A percentile compares a stretch with the other conserved stretches of the same genome.
Evolutionary conservation across 2,797 vertebrate species (phyloP).

Genomic region (Myripristis jacobus): DNA sequence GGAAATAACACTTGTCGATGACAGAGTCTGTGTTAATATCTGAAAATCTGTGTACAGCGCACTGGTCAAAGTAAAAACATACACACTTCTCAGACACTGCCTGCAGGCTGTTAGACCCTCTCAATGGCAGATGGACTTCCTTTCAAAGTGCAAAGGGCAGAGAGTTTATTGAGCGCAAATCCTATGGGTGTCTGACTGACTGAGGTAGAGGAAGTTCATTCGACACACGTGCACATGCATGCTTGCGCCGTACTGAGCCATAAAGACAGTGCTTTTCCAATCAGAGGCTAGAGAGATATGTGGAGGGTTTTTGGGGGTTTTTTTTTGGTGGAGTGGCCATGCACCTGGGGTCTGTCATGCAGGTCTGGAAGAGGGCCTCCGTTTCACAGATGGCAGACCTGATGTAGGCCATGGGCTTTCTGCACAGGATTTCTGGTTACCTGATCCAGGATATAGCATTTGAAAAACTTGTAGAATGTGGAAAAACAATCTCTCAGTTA

Average conservation of each 20-base stretch:
- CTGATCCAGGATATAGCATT: conserved; percentile 64
- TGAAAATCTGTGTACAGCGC: conserved; percentile 64
- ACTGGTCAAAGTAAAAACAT: conserved; percentile 61
- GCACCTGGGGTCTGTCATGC: conserved; percentile 67
- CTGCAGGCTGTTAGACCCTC: conserved; percentile 68
- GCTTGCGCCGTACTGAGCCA: conserved; percentile 16
- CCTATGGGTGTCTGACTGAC: conserved; percentile 75
- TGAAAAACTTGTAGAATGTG: conserved; percentile 57
- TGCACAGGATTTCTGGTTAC: conserved; percentile 54
- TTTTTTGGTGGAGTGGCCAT: conserved; percentile 49
- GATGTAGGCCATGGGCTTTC: conserved; percentile 52
- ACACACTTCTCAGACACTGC: conserved; percentile 59
- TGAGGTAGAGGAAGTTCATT: conserved; percentile 63
- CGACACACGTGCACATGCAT: conserved; percentile 19
- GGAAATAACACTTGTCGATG: conserved; percentile 43
- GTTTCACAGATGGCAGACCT: conserved; percentile 72
- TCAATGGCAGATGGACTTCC: conserved; percentile 78
- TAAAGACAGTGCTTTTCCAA: conserved; percentile 28
- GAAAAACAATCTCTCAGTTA: conserved; percentile 46
- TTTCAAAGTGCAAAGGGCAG: conserved; percentile 74
- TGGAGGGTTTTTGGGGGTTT: too few species aligned
- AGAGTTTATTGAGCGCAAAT: conserved; percentile 78
- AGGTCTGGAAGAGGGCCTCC: conserved; percentile 49
- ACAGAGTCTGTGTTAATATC: conserved; percentile 54
- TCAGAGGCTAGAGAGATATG: conserved; percentile 43